Evolutionary conservation across 2,113 vertebrate genomes (phyloP).

Genomic region (Carassius carassius): DNA sequence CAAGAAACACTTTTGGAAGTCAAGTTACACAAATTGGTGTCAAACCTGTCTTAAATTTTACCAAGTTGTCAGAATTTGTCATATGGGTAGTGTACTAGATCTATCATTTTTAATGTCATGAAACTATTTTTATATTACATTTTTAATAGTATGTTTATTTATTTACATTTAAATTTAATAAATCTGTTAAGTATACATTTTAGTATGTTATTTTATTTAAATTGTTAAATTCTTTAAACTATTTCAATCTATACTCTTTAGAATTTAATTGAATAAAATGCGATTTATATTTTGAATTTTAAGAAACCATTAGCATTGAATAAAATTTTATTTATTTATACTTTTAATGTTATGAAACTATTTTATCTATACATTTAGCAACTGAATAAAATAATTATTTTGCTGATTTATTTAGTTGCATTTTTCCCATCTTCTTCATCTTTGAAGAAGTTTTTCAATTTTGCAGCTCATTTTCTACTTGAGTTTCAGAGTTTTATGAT

Average conservation of each 20-base stretch:
- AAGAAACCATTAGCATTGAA: not conserved
- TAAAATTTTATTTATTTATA: not conserved
- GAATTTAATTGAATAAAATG: not conserved
- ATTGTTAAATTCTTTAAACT: not conserved
- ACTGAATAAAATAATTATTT: not conserved
- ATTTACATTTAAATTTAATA: not conserved
- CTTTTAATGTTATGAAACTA: not conserved
- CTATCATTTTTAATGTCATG: not conserved
- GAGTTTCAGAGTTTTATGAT: not conserved
- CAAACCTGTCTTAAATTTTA: not conserved
- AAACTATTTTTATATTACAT: not conserved
- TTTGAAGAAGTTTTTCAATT: not conserved
- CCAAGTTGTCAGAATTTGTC: not conserved
- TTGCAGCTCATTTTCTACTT: not conserved
- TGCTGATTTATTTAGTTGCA: not conserved
- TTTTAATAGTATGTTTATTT: not conserved
- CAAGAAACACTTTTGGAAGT: slow-evolving; percentile 2
- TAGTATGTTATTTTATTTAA: not conserved
- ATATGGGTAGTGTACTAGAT: not conserved
- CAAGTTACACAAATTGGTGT: not conserved
- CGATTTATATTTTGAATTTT: not conserved
- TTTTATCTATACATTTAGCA: not conserved
- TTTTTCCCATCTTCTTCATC: not conserved
- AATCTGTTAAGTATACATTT: not conserved
- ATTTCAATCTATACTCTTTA: not conserved